These are phyloP conservation scores for Nephrotoma appendiculata DNA, from an alignment of 2,888 invertebrate species.

Conservation along the genomic window DNA sequence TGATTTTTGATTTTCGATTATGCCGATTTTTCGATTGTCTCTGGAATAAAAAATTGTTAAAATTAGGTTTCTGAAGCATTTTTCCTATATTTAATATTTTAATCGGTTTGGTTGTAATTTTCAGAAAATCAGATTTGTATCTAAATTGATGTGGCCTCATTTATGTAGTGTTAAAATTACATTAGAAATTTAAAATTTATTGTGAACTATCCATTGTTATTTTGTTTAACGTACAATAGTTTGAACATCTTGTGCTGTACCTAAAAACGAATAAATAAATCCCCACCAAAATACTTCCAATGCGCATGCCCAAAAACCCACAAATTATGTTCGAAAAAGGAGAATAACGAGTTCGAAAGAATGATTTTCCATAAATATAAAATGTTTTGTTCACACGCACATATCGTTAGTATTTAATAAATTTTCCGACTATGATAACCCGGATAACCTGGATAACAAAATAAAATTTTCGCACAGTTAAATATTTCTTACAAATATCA, in stretches of 20 bases:
- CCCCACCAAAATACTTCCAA: background rate
- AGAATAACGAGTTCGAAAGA: background rate
- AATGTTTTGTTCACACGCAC: background rate
- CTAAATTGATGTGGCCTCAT: too few relatives aligned
- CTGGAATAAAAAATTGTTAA: too few relatives aligned
- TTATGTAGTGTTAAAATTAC: too few relatives aligned
- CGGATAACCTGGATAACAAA: background rate
- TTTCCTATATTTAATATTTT: too few relatives aligned
- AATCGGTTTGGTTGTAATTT: too few relatives aligned
- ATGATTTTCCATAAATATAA: background rate
- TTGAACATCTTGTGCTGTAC: background rate
- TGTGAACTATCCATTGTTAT: background rate
- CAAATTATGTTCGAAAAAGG: background rate
- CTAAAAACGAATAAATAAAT: background rate
- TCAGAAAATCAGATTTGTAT: too few relatives aligned
- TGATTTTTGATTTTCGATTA: too few relatives aligned
- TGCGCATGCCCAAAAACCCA: background rate
- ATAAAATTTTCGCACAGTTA: background rate
- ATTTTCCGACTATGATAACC: background rate
- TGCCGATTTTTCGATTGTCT: too few relatives aligned
- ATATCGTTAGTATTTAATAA: background rate
- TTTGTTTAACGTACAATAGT: background rate
- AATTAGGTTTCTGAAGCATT: too few relatives aligned
- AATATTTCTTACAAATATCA: background rate
- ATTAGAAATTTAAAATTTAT: background rate